Percentiles rank a stretch among this genome's conserved stretches.
These are phyloP conservation scores for Brachyalestes nurse DNA, from an alignment of 2,797 vertebrate species.

Conservation along the genomic window DNA sequence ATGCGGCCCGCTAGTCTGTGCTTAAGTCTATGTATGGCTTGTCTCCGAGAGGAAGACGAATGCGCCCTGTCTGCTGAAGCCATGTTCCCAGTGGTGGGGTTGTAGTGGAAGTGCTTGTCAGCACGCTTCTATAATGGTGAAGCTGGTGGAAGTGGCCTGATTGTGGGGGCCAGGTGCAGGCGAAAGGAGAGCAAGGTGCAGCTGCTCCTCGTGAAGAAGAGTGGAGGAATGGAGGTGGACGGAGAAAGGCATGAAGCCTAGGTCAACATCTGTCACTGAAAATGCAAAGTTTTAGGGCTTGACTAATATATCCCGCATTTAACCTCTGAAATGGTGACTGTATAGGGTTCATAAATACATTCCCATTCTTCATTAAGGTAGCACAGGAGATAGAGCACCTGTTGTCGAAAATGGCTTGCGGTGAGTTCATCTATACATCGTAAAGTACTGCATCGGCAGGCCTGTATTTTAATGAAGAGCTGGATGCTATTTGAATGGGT, in stretches of 20 bases:
- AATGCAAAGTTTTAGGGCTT: background rate
- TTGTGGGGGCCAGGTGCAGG: constrained; percentile 62
- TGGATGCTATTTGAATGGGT: no score
- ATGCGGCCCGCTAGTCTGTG: constrained; percentile 42
- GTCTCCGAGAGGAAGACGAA: constrained; percentile 55
- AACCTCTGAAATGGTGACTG: background rate
- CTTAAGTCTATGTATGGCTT: constrained; percentile 57
- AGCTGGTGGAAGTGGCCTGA: constrained; percentile 72
- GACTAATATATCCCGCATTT: background rate
- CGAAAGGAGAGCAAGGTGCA: constrained; percentile 39
- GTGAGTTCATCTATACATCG: no score
- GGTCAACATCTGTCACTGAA: constrained; percentile 48
- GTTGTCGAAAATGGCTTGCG: no score
- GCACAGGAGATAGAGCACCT: no score
- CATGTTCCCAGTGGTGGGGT: constrained; percentile 51
- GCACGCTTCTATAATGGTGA: constrained; percentile 66
- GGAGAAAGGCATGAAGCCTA: background rate
- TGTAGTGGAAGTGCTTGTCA: constrained; percentile 54
- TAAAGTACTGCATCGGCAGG: no score
- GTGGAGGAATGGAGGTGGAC: background rate
- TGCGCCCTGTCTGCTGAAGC: constrained; percentile 48
- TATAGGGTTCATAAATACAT: background rate
- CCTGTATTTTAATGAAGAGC: no score
- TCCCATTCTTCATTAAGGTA: no score
- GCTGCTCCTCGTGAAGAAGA: constrained; percentile 38